Evolutionary conservation across 1,140 invertebrate genomes (phyloP), one percentile per base, ranked within the genome.

Genomic region (Bombus impatiens): DNA sequence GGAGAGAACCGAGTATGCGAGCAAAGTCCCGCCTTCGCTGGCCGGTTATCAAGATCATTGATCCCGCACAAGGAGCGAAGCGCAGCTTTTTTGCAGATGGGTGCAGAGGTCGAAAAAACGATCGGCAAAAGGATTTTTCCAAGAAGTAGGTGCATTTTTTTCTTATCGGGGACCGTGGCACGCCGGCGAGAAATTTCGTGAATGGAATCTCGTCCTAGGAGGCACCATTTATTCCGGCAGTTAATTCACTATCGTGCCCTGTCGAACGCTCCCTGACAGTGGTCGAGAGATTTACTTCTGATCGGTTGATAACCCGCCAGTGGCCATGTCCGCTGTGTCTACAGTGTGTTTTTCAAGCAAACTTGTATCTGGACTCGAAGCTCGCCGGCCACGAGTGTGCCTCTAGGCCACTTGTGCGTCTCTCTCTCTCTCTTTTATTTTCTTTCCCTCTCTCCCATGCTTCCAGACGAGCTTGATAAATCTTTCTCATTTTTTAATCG

Each of bases 121-220:
- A n/a, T 18, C 15, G 68, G n/a, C 62, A 53, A 70, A 40, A 57
- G 65, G 62, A 78, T 35, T 78, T 85, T 84, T 85, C 83, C 83
- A 37, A 78, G 83, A 85, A 85, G 78, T 80, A 74, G 82, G 83
- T 47, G 83, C 32, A 80, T 85, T 85, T 85, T 85, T 85, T 83
- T 83, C 80, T 83, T 86, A 86, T 86, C 85, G 74, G 15, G 70
- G 74, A 10, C 62, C 32, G 67, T 32, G 68, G 78, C 53, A 68
- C 86, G 85, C 78, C 59, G 77, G 82, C 68, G 79, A 86, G 89
- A 90, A 90, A 90, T 91, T 89, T 89, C 70, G 90, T 91, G 86
- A 91, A 91, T 91, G 88, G 90, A 91, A 90, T 91, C 90, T 86
- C 76, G 78, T 89, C 88, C 90, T 91, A 91, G 90, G 90, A 89